phyloP scores from a whole-genome alignment of 2,888 invertebrate species.

The Melieria omissa region DNA sequence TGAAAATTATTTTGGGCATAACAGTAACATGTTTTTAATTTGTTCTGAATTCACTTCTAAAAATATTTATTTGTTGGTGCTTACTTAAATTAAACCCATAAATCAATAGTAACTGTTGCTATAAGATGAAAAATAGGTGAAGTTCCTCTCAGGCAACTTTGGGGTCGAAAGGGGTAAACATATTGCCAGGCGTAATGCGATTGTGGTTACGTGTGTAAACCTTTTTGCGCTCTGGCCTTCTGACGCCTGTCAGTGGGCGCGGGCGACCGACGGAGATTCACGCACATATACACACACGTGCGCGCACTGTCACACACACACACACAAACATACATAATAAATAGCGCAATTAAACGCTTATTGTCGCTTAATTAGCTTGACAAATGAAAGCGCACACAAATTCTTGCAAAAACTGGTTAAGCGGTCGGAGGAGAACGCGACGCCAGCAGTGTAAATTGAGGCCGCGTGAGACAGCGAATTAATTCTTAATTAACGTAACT shows the following conservation, averaged over 20 bases:
- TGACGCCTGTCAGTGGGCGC: neutral
- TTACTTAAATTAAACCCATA: too few relatives aligned
- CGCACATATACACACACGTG: neutral
- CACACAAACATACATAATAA: constrained; percentile 2
- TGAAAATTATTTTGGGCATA: too few relatives aligned
- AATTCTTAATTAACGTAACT: constrained; percentile 57
- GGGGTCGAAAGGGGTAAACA: too few relatives aligned
- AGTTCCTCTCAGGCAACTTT: too few relatives aligned
- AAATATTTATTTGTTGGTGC: too few relatives aligned
- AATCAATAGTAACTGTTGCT: too few relatives aligned
- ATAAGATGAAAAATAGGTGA: too few relatives aligned
- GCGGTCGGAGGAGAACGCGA: neutral
- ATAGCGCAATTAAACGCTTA: constrained; percentile 55
- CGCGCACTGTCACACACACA: neutral
- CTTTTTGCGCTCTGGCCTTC: neutral
- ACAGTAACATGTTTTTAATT: too few relatives aligned
- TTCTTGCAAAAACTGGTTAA: neutral
- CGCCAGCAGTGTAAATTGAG: constrained; percentile 25
- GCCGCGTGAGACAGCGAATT: constrained; percentile 44
- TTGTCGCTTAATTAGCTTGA: constrained; percentile 58
- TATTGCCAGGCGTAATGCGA: neutral
- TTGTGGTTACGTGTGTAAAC: neutral
- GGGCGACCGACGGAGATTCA: neutral
- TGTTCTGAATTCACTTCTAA: too few relatives aligned
- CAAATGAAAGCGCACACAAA: constrained; percentile 30